These are phyloP conservation scores for Eristalis pertinax DNA, from an alignment of 2,888 invertebrate genomes.

Conservation along the genomic window DNA sequence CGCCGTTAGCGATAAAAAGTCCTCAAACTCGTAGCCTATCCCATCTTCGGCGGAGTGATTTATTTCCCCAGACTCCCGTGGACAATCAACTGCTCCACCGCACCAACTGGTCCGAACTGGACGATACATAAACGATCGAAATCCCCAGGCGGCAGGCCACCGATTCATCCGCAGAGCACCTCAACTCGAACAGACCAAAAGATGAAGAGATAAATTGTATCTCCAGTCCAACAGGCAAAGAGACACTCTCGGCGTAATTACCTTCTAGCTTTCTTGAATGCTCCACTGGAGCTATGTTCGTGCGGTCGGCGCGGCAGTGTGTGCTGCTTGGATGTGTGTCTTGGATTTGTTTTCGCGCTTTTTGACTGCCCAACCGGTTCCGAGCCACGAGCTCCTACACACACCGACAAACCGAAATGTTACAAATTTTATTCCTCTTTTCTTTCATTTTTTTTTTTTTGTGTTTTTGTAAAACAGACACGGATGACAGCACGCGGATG, in stretches of 20 bases:
- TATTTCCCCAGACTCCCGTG: slow-evolving; percentile 26
- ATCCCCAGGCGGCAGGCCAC: slow-evolving; percentile 16
- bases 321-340: neutral
- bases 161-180: neutral
- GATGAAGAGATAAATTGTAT: slow-evolving; percentile 52
- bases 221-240: slow-evolving; percentile 34
- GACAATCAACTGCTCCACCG: slow-evolving; percentile 5
- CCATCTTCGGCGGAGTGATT: slow-evolving; percentile 52
- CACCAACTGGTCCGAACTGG: neutral
- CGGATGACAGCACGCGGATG: slow-evolving; percentile 61
- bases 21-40: slow-evolving; percentile 36
- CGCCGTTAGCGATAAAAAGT: slow-evolving; percentile 35
- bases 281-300: slow-evolving; percentile 53
- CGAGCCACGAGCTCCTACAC: neutral
- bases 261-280: slow-evolving; percentile 65
- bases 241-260: slow-evolving; percentile 44
- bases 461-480: slow-evolving; percentile 25
- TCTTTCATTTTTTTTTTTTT: neutral
- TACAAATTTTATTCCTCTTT: neutral
- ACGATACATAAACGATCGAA: slow-evolving; percentile 10
- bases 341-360: slow-evolving; percentile 41
- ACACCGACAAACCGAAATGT: neutral
- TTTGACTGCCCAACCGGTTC: slow-evolving; percentile 58
- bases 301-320: slow-evolving; percentile 5
- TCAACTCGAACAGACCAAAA: neutral